Percentiles rank a stretch among this genome's conserved stretches.
phyloP scores from a whole-genome alignment of 2,797 vertebrate genomes.

The Eulemur rubriventer region DNA sequence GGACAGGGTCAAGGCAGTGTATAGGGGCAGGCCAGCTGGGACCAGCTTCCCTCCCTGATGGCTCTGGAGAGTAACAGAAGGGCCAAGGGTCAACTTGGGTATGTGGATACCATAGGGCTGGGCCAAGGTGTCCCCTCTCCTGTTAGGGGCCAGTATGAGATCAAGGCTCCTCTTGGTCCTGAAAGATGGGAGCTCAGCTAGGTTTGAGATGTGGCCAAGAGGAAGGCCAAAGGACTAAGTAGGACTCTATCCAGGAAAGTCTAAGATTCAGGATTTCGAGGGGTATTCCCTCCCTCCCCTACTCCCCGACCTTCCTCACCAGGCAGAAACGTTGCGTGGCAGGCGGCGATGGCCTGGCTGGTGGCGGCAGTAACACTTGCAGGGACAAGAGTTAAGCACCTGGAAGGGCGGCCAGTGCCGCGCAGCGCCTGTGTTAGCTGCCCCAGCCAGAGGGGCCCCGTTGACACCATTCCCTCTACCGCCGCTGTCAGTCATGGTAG shows the following conservation, averaged over 20 bases:
- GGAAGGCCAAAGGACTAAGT: background rate
- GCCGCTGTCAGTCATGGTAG: background rate
- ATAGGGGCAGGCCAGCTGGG: background rate
- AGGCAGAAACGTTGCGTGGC: constrained; percentile 81
- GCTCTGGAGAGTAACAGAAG: background rate
- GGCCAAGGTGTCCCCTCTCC: background rate
- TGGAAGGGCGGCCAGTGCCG: constrained; percentile 83
- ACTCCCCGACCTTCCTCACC: constrained; percentile 77
- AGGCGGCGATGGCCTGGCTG: constrained; percentile 73
- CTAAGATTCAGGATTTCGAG: background rate
- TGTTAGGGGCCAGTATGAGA: background rate
- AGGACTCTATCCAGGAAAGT: background rate
- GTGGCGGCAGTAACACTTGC: constrained; percentile 82
- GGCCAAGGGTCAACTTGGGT: background rate
- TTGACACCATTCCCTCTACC: background rate
- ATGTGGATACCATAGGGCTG: background rate
- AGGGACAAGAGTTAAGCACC: constrained; percentile 81
- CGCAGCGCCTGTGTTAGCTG: background rate
- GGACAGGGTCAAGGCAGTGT: background rate
- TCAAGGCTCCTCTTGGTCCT: background rate
- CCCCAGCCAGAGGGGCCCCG: background rate
- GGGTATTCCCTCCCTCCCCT: background rate
- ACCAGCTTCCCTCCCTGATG: background rate
- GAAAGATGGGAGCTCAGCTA: background rate
- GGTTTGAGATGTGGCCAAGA: background rate